Evolutionary conservation across 2,797 vertebrate genomes (phyloP).

Genomic region (Eospalax fontanierii): DNA sequence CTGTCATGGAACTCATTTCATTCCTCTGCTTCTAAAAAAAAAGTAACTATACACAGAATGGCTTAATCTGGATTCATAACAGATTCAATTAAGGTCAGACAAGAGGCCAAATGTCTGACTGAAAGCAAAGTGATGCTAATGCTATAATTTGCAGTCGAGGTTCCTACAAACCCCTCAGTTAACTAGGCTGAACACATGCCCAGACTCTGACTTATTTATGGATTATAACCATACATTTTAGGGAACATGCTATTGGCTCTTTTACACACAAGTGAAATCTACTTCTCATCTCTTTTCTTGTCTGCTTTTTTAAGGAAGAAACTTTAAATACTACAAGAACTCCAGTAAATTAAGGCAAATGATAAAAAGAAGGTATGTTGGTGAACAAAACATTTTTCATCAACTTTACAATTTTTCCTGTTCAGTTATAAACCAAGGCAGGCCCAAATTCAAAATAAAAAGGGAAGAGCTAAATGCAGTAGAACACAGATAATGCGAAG

Average conservation of each 20-base stretch:
- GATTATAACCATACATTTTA: slow-evolving; percentile 33
- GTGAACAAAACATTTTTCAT: neutral
- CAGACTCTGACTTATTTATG: neutral
- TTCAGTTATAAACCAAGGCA: neutral
- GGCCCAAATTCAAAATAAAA: neutral
- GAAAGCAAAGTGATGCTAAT: neutral
- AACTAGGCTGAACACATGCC: neutral
- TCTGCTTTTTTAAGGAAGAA: neutral
- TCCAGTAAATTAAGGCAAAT: slow-evolving; percentile 22
- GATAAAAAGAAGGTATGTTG: neutral
- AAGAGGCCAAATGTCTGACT: neutral
- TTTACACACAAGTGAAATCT: neutral
- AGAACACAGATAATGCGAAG: too few species aligned
- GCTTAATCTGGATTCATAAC: neutral
- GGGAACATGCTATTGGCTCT: neutral
- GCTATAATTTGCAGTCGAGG: slow-evolving; percentile 22
- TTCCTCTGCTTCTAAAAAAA: slow-evolving; percentile 28
- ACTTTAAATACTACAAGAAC: neutral
- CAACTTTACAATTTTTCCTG: neutral
- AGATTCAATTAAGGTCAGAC: slow-evolving; percentile 31
- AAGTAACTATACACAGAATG: neutral
- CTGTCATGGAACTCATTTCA: neutral
- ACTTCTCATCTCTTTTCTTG: neutral
- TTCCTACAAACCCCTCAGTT: neutral
- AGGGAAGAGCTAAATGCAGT: too few species aligned